These are phyloP conservation scores for Leucoraja erinaceus DNA, from an alignment of 2,113 vertebrate species.

Conservation along the genomic window DNA sequence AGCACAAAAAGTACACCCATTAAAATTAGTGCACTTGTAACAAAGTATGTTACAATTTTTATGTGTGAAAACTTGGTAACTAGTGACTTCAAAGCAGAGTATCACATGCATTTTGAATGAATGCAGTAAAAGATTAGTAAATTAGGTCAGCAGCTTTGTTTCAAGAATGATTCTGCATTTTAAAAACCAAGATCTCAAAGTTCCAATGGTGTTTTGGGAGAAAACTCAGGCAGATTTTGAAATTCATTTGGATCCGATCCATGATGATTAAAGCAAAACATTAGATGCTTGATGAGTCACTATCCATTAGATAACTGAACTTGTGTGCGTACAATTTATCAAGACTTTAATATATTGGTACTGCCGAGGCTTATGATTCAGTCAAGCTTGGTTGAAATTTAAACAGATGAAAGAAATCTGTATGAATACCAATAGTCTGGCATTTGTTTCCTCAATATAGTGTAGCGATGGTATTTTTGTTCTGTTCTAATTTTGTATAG, in stretches of 20 bases:
- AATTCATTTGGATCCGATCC: background rate
- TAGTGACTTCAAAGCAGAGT: too few relatives aligned
- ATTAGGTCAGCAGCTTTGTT: background rate
- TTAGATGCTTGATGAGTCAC: background rate
- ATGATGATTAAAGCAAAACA: background rate
- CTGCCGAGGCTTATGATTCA: background rate
- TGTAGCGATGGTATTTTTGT: background rate
- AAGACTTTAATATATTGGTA: background rate
- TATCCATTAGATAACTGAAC: slow-evolving; percentile 43
- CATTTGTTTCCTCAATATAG: background rate
- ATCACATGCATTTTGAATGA: background rate
- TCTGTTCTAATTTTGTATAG: slow-evolving; percentile 9
- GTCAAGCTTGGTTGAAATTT: background rate
- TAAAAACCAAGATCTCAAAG: background rate
- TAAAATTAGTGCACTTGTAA: background rate
- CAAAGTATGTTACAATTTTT: background rate
- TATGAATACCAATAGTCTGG: background rate
- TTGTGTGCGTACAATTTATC: slow-evolving; percentile 41
- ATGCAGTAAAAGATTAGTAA: background rate
- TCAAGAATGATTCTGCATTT: background rate
- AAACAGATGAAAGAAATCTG: background rate
- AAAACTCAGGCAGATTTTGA: background rate
- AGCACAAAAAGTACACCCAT: background rate
- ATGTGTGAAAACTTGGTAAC: background rate
- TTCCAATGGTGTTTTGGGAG: background rate